phyloP scores from a whole-genome alignment of 2,888 invertebrate genomes.

The Xanthia togata region DNA sequence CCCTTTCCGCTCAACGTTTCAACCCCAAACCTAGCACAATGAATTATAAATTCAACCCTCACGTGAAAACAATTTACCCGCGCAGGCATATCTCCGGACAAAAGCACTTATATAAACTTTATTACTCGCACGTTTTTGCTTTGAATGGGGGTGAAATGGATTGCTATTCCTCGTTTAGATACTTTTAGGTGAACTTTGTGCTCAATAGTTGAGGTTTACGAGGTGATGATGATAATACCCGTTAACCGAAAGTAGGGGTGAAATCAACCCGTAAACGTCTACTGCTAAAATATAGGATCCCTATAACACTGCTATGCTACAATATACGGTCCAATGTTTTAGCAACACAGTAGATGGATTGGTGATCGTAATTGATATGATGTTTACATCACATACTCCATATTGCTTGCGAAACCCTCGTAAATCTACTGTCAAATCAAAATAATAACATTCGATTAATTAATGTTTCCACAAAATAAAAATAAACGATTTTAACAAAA shows the following conservation, averaged over 20 bases:
- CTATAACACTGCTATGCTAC: background rate
- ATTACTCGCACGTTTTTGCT: constrained; percentile 45
- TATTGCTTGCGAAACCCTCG: too few species aligned
- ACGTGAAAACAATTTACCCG: constrained; percentile 65
- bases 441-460: background rate
- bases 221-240: constrained; percentile 24
- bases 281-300: background rate
- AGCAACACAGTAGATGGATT: too few species aligned
- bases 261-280: background rate
- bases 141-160: constrained; percentile 21
- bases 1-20: constrained; percentile 41
- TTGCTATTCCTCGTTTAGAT: constrained; percentile 1
- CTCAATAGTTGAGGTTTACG: constrained; percentile 22
- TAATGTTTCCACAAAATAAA: background rate
- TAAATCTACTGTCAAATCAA: background rate
- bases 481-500: background rate
- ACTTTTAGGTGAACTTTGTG: constrained; percentile 16
- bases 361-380: background rate
- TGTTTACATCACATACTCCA: too few species aligned
- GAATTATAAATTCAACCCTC: constrained; percentile 64
- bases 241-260: background rate
- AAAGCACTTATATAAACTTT: constrained; percentile 51
- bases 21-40: constrained; percentile 46
- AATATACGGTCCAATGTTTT: too few species aligned
- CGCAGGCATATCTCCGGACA: constrained; percentile 46